Evolutionary conservation across 1,140 invertebrate species (phyloP), one percentile per base, ranked within the genome.

Genomic region (Drosophila repleta): DNA sequence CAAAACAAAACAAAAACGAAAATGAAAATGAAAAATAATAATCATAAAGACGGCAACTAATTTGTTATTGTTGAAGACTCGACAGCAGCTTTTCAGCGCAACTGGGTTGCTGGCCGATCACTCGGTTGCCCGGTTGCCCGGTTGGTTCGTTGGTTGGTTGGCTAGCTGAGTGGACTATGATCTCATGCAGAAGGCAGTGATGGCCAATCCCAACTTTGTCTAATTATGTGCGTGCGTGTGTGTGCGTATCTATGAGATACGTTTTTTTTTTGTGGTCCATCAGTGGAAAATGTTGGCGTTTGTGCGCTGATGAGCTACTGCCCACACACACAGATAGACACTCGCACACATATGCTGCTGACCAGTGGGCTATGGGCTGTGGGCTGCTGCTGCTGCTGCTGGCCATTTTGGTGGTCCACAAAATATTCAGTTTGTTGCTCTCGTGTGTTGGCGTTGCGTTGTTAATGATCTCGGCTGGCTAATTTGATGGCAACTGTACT

Each of bases 181-280:
- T 74, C 71, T 69, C 65, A 74, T 74, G 43, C 71, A 32, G 24
- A 37, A 32, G 56, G 39, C 65, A 52, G 35, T 65, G 29, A 18
- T 53, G 57, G 52, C 71, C 71, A 74, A 74, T 74, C 71, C 71
- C 71, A 61, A 74, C 72, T 74, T 74, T 74, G 72, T 70, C 55
- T 61, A 74, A 70, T 74, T 71, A 71, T 49, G 46, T 63, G 26
- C 46, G 49, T 58, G 68, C 52, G 45, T 60, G 32, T 70, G 52
- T 29, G 29, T 17, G 48, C 13, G 63, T 69, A 58, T 74, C 46
- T 74, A 41, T 70, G 67, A 63, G 71, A 68, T 70, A 46, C 32
- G 51, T 74, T 60, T 70, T 53, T 26, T 55, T 21, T 24, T 3
- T 65, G 20, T 64, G 49, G 52, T 71, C 61, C 68, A 74, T 74